A percentile compares a stretch with the other conserved stretches of the same genome.
phyloP scores from a whole-genome alignment of 2,797 vertebrate species.

The Lacerta agilis region DNA sequence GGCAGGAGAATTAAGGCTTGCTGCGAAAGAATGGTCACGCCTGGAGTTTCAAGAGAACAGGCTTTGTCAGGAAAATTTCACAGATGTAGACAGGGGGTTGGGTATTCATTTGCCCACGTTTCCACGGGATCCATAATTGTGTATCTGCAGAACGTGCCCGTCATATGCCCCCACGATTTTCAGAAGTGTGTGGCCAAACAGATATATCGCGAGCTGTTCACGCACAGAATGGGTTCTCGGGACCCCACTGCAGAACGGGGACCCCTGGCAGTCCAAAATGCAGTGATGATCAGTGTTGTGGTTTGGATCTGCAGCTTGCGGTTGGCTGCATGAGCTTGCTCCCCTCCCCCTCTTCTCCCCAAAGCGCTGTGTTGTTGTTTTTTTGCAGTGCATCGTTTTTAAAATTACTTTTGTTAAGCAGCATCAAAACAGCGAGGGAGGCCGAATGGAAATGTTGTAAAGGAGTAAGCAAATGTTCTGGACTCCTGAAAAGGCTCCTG shows the following conservation, averaged over 20 bases:
- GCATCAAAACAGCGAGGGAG: not conserved
- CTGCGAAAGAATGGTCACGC: not conserved
- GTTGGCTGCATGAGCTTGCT: not conserved
- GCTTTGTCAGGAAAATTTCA: not conserved
- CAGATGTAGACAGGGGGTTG: not conserved
- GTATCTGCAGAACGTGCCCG: not conserved
- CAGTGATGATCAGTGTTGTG: not conserved
- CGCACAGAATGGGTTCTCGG: not conserved
- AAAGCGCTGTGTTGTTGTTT: not conserved
- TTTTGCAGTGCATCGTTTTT: not conserved
- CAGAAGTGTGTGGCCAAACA: not conserved
- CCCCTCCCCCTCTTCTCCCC: no score
- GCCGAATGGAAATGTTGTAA: not conserved
- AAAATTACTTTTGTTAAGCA: not conserved
- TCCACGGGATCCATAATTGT: not conserved
- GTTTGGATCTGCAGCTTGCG: not conserved
- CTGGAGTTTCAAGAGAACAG: not conserved
- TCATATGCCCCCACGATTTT: not conserved
- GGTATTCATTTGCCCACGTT: not conserved
- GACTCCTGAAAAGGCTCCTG: no score
- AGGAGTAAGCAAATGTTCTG: not conserved
- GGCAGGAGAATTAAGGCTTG: conserved; percentile 14
- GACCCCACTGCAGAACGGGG: not conserved
- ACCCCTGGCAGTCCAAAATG: not conserved
- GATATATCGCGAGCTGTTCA: not conserved